Base-by-base conservation (phyloP, 1,140 invertebrate genomes). In the Drosophila subobscura region DNA sequence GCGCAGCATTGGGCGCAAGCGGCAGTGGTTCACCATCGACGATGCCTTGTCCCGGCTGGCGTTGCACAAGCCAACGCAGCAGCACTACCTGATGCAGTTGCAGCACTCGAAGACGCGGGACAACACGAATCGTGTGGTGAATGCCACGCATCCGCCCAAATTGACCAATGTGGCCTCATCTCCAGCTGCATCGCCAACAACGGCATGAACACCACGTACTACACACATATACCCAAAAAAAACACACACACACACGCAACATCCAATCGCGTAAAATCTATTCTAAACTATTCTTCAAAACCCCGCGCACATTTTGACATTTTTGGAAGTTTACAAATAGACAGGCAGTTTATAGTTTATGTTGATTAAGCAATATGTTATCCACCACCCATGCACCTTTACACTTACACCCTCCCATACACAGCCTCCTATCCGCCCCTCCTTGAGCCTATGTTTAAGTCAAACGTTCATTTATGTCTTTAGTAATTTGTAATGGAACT, bases 1-100 rank as follows among this genome's bases (percentile, higher is more conserved):
- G 20, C 94, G 95, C 79, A 94, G 94, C 78, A 97, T 97, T 92
- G 97, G 97, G 47, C 95, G 97, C 49, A 96, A 97, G 91, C 93
- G 97, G 68, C 96, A 97, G 91, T 98, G 97, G 97, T 98, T 98
- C 91, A 95, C 95, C 37, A 94, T 98, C 73, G 95, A 97, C 53
- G 97, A 98, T 79, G 97, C 97, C 29, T 91, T 97, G 60, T 94
- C 96, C 59, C 95, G 97, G 91, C 93, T 98, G 54, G 95, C 96
- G 52, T 93, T 96, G 76, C 96, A 98, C 92, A 98, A 98, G 93
- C 97, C 97, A 72, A 95, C 97, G 67, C 97, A 98, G 92, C 95
- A 96, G 70, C 95, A 95, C 79, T 98, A 98, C 91, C 92, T 98
- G 67, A 95, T 96, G 91, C 92, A 93, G 85, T 84, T 95, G 73